phyloP scores from a whole-genome alignment of 1,140 invertebrate genomes.

The Bombus soroeensis region DNA sequence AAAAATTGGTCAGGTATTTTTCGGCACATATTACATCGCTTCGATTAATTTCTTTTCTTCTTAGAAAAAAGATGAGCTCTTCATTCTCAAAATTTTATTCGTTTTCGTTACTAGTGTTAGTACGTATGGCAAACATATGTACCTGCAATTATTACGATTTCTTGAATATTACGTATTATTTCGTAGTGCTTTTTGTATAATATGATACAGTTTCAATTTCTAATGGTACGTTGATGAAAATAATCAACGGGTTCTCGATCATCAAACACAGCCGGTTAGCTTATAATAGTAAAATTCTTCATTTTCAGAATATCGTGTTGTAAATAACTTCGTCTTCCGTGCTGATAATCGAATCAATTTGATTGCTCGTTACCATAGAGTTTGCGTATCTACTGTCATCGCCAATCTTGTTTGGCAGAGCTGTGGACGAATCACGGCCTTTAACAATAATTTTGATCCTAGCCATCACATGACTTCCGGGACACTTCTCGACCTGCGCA shows the following conservation, averaged over 20 bases:
- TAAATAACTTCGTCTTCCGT: constrained; percentile 79
- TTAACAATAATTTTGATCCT: constrained; percentile 80
- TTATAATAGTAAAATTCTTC: constrained; percentile 18
- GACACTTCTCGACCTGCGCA: constrained; percentile 68
- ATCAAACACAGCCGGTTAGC: constrained; percentile 62
- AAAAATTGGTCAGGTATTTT: neutral
- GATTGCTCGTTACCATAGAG: constrained; percentile 74
- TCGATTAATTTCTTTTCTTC: neutral
- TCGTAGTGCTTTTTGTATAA: constrained; percentile 27
- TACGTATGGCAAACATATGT: constrained; percentile 63
- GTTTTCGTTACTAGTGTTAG: constrained; percentile 47
- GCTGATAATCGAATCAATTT: constrained; percentile 77
- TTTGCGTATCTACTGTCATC: constrained; percentile 75
- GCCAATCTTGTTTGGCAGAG: constrained; percentile 41
- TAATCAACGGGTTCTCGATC: constrained; percentile 38
- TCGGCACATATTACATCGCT: neutral
- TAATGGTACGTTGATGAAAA: constrained; percentile 26
- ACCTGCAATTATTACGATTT: constrained; percentile 50
- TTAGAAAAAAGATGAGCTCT: constrained; percentile 30
- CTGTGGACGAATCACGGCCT: constrained; percentile 52
- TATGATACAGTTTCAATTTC: constrained; percentile 58
- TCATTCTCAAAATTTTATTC: constrained; percentile 16
- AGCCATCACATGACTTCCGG: constrained; percentile 80
- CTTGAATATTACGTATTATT: constrained; percentile 44
- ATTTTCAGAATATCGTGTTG: constrained; percentile 78